These are phyloP conservation scores for Eurytoma adleriae DNA, from an alignment of 2,888 invertebrate species.

Conservation along the genomic window DNA sequence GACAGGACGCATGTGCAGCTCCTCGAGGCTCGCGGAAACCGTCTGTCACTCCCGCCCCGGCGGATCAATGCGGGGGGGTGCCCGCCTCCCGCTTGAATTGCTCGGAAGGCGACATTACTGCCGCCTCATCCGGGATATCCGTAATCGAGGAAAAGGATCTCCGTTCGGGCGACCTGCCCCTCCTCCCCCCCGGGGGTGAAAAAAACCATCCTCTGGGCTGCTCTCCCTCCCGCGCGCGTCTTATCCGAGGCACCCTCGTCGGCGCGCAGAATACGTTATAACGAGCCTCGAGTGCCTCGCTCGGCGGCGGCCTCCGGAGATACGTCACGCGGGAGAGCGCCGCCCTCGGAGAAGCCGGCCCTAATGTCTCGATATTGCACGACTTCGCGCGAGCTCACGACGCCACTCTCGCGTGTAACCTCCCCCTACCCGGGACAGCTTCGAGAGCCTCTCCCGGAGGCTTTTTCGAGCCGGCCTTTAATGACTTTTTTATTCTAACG, in stretches of 20 bases:
- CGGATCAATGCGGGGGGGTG: not conserved
- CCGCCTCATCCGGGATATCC: constrained; percentile 44
- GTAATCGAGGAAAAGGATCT: constrained; percentile 55
- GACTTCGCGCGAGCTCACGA: not conserved
- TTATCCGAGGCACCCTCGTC: constrained; percentile 12
- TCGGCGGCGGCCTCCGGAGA: not conserved
- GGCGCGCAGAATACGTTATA: constrained; percentile 35
- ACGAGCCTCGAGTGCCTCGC: constrained; percentile 19
- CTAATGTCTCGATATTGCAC: constrained; percentile 42
- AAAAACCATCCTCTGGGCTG: constrained; percentile 42
- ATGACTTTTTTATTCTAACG: constrained; percentile 45
- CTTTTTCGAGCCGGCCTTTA: constrained; percentile 18
- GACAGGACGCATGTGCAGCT: not conserved
- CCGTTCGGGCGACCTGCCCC: constrained; percentile 22
- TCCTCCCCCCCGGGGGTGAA: not conserved
- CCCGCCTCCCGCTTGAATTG: too few relatives aligned
- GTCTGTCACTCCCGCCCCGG: not conserved
- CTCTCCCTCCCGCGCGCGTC: not conserved
- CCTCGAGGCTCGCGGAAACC: too few relatives aligned
- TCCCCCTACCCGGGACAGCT: too few relatives aligned
- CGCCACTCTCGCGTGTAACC: too few relatives aligned
- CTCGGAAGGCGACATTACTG: constrained; percentile 34
- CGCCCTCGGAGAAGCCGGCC: constrained; percentile 8
- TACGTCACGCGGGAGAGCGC: constrained; percentile 2
- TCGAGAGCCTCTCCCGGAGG: not conserved